Conservation (phyloP, 2,797 vertebrate species). For the Toxotes lorentzi region DNA sequence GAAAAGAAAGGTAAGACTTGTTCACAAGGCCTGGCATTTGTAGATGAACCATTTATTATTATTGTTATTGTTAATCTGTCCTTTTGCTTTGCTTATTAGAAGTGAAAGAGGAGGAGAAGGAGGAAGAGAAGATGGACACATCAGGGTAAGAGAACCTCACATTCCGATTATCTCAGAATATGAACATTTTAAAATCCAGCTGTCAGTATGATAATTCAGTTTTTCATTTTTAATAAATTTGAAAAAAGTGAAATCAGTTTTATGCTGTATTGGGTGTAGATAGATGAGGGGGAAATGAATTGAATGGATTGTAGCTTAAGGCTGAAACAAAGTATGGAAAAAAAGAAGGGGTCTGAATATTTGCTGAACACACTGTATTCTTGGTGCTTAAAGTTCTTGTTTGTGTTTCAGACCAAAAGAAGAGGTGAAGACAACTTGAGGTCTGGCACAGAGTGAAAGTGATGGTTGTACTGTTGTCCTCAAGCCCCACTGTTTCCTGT, state of each 20-base stretch:
- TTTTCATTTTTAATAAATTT: too few relatives aligned
- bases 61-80: background rate
- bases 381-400: background rate
- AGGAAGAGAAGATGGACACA: constrained; percentile 93
- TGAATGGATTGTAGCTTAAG: too few relatives aligned
- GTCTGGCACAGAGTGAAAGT: background rate
- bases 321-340: too few relatives aligned
- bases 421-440: constrained; percentile 85
- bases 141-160: constrained; percentile 87
- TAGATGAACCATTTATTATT: too few relatives aligned
- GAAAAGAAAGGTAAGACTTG: constrained; percentile 92
- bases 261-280: too few relatives aligned
- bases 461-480: constrained; percentile 52
- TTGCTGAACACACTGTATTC: too few relatives aligned
- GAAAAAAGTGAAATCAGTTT: too few relatives aligned
- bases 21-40: background rate
- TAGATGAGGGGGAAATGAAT: too few relatives aligned
- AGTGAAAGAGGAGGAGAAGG: constrained; percentile 94
- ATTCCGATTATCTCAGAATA: background rate
- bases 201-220: too few relatives aligned
- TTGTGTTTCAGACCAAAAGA: constrained; percentile 85
- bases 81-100: constrained; percentile 78
- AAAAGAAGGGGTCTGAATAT: too few relatives aligned
- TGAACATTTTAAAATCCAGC: background rate
- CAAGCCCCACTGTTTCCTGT: constrained; percentile 44